Conservation (phyloP, 2,113 vertebrate genomes). For the Oryctolagus cuniculus region mOryCun1.1 NC_091443.1:22696001-22696500, state of each 20-base stretch:
- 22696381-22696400: not conserved
- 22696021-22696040: not conserved
- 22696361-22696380: too few species aligned
- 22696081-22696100: not conserved
- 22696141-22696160: not conserved
- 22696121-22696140: not conserved
- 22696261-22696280: too few species aligned
- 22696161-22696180: not conserved
- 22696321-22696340: too few species aligned
- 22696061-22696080: not conserved
- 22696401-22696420: not conserved
- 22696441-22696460: slow-evolving; percentile 52
- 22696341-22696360: too few species aligned
- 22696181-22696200: not conserved
- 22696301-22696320: too few species aligned
- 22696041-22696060: not conserved
- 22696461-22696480: not conserved
- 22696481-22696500: not conserved
- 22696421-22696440: not conserved
- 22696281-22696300: too few species aligned
- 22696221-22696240: not conserved
- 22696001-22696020: not conserved
- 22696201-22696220: not conserved
- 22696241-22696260: not conserved
- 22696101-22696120: not conserved